Evolutionary conservation across 2,888 invertebrate genomes (phyloP).

Genomic region (Caenorhabditis sp.): DNA sequence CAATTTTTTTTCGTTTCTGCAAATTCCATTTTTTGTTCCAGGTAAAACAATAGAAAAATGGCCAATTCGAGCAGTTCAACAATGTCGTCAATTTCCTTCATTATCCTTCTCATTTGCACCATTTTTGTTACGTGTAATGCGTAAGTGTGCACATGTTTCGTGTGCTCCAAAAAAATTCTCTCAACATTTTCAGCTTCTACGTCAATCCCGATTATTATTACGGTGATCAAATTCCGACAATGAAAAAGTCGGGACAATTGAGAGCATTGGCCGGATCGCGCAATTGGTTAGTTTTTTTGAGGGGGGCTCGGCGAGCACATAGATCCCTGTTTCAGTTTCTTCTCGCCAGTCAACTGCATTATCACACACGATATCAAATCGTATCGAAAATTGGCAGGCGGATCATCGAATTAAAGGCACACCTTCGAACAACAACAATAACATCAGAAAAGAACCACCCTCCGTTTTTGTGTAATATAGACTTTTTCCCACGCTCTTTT

Average conservation of each 20-base stretch:
- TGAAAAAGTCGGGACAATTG: constrained; percentile 55
- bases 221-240: constrained; percentile 28
- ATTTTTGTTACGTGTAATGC: constrained; percentile 24
- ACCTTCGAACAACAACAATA: background rate
- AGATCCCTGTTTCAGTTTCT: constrained; percentile 25
- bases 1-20: no score
- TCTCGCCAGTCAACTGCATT: constrained; percentile 69
- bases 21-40: no score
- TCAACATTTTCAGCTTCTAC: constrained; percentile 7
- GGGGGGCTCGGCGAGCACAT: background rate
- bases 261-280: constrained; percentile 55
- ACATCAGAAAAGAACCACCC: no score
- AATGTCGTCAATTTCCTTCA: constrained; percentile 12
- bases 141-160: constrained; percentile 6
- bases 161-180: background rate
- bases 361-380: constrained; percentile 61
- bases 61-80: no score
- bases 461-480: background rate
- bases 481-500: background rate
- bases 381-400: constrained; percentile 56
- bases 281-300: constrained; percentile 48
- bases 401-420: constrained; percentile 23
- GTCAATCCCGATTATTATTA: constrained; percentile 36
- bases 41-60: no score
- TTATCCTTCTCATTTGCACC: constrained; percentile 28